Evolutionary conservation across 2,888 invertebrate genomes (phyloP), one percentile per base, ranked within the genome.

Genomic region (Archips crataeganus): DNA sequence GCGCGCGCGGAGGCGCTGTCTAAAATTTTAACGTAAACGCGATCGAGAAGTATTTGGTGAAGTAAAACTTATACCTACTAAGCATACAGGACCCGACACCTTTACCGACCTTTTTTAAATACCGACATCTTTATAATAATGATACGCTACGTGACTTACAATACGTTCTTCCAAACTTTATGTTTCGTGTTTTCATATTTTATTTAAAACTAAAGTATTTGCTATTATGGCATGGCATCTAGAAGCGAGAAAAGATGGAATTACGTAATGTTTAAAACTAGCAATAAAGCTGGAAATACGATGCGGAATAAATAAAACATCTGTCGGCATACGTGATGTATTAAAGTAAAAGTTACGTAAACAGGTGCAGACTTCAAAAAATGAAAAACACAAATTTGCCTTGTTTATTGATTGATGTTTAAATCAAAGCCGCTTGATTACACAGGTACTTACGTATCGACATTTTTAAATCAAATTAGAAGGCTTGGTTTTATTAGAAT

Each of bases 281-380:
- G 87, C 87, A 87, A 80, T 90, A 91, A 90, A 90, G 83, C 84
- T 83, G 85, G 84, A 88, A 88, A 88, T 87, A 87, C 85, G 85
- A 87, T 80, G 83, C 80, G 83, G 85, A 87, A 82, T 82, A 82
- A 89, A 91, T 91, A 90, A 90, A 90, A 90, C 91, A 88, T 90
- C 88, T 89, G 91, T 85, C 83, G 82, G 82, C 77, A 79, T 71
- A 77, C 79, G 82, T 88, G 87, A 90, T 85, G 84, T 79, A 86
- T 47, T 86, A 87, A 86, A 88, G 84, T 87, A 84, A 87, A 87
- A 84, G 84, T 87, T 83, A 86, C 80, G 84, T 88, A 89, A 88
- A 88, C 88, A 87, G 80, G 84, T 84, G 81, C 79, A 85, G 82
- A 82, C 85, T 85, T 85, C 79, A 84, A 85, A 84, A 49, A 84